Base-by-base conservation (phyloP, 2,113 vertebrate species). In the Vireo altiloquus region DNA sequence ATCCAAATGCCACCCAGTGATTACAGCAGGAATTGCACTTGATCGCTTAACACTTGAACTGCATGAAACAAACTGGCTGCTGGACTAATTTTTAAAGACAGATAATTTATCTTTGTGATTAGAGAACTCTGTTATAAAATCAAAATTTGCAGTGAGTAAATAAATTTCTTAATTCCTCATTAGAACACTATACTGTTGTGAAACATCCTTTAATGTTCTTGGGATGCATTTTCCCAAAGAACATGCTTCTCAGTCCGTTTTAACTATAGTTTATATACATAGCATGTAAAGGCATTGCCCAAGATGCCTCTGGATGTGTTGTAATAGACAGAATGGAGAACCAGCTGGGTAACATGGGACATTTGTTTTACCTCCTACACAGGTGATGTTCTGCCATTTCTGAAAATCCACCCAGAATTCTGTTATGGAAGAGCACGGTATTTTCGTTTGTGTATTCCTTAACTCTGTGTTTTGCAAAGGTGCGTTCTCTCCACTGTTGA, bases 1-100 rank as follows among this genome's bases (percentile, higher is more conserved):
- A 14, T 54, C 27, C 82, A 74, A 72, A 52, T 83, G 93, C 95
- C 96, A 93, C 90, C 95, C 69, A 47, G 75, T 77, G 95, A 70
- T 61, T 16, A 37, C 23, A 80, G 9, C 21, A 79, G 82, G 74
- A 89, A 80, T 85, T 95, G 74, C 91, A 79, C 50, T 2, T 42
- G 27, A 15, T 39, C 1, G 0, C 23, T 70, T 10, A 8, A 8
- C 1, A 0, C 9, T 6, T 6, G 4, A 22, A 4, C 9, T 30
- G 11, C 3, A 1, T 5, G 17, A 0, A 0, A 46, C 33, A 56
- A 78, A n/a, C 19, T 24, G 3, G 2, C 23, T 35, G 37, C n/a
- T 69, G 42, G 11, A 66, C 50, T 42, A 24, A n/a, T 64, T 69
- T 68, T 74, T 59, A 37, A 91, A 76, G 50, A 47, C 19, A 87